A percentile compares a stretch with the other conserved stretches of the same genome.
Evolutionary conservation across 2,888 invertebrate genomes (phyloP).

Genomic region (Drosophila siamana): DNA sequence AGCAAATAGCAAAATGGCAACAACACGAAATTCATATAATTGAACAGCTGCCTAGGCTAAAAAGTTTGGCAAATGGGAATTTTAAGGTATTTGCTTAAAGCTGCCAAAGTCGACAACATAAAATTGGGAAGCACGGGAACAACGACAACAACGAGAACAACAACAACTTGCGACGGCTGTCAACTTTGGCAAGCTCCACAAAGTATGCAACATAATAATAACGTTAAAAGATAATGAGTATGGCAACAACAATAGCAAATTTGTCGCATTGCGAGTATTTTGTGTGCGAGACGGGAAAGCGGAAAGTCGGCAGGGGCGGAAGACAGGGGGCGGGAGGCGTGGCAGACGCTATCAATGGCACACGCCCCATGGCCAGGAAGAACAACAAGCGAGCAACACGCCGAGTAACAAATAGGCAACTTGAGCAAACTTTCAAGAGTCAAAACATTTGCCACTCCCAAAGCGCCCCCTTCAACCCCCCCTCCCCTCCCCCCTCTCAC

Average conservation of each 20-base stretch:
- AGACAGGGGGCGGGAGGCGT: conserved; percentile 21
- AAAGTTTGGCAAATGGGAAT: conserved; percentile 39
- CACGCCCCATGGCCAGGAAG: conserved; percentile 24
- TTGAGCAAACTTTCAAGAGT: conserved; percentile 72
- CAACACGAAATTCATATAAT: conserved; percentile 49
- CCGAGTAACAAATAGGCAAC: conserved; percentile 70
- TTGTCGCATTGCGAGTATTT: conserved; percentile 32
- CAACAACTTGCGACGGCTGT: conserved; percentile 22
- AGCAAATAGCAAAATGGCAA: conserved; percentile 35
- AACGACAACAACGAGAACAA: neutral
- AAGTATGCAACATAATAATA: conserved; percentile 73
- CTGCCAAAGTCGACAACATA: conserved; percentile 27
- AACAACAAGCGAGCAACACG: conserved; percentile 30
- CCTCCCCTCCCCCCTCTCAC: no score
- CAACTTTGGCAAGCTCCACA: conserved; percentile 28
- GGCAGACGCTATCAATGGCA: conserved; percentile 41
- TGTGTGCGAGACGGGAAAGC: neutral
- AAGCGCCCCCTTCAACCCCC: no score
- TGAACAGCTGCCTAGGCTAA: conserved; percentile 53
- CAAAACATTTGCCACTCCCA: conserved; percentile 48
- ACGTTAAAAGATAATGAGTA: conserved; percentile 74
- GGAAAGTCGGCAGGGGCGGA: neutral
- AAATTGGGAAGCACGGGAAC: conserved; percentile 16
- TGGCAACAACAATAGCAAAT: conserved; percentile 41
- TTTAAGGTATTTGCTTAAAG: conserved; percentile 46